These are phyloP conservation scores for Sialia sialis DNA, from an alignment of 2,113 vertebrate genomes.

Conservation along the genomic window DNA sequence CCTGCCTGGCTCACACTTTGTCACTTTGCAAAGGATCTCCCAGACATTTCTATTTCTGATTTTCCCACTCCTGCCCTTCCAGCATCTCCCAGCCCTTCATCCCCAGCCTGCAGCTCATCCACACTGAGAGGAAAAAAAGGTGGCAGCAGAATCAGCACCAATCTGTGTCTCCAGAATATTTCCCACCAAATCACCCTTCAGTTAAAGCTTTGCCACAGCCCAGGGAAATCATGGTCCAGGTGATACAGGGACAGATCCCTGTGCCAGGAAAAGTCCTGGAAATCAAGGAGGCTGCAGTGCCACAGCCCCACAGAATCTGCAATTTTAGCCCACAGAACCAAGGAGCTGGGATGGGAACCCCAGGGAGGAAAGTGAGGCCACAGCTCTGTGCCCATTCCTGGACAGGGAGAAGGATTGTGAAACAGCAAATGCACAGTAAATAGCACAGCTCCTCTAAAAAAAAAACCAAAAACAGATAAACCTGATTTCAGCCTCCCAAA, in stretches of 20 bases:
- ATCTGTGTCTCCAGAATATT: rapidly evolving
- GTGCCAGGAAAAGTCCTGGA: neutral
- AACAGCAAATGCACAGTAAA: neutral
- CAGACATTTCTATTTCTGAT: rapidly evolving
- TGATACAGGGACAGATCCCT: neutral
- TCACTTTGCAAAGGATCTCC: neutral
- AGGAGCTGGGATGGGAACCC: neutral
- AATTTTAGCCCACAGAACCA: neutral
- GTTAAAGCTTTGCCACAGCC: neutral
- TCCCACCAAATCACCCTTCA: neutral
- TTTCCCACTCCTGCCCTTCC: neutral
- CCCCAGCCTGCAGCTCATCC: neutral
- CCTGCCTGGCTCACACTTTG: neutral
- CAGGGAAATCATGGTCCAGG: neutral
- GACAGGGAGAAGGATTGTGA: neutral
- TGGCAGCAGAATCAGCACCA: neutral
- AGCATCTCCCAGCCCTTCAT: neutral
- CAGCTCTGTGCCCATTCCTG: neutral
- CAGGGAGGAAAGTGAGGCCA: rapidly evolving
- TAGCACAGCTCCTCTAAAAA: neutral
- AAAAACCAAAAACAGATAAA: too few relatives aligned
- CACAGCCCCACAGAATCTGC: neutral
- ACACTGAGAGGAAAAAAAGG: rapidly evolving
- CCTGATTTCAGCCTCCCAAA: neutral
- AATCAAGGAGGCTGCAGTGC: neutral